phyloP scores from a whole-genome alignment of 1,140 invertebrate genomes.

The Stenopsyche tienmushanensis region DNA sequence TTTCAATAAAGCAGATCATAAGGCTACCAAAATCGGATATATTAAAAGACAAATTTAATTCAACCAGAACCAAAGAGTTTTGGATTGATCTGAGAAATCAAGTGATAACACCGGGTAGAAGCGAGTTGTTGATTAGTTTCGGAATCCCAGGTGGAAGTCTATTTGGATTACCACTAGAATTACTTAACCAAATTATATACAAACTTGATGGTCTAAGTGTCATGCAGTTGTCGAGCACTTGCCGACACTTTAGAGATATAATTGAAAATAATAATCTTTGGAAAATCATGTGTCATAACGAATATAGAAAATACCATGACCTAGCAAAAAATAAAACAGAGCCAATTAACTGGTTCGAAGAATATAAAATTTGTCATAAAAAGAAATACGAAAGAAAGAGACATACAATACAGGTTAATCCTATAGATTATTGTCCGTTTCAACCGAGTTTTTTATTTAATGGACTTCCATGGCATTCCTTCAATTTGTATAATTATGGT shows the following conservation, averaged over 20 bases:
- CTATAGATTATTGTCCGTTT: too few relatives aligned
- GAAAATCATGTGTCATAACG: background rate
- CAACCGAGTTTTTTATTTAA: too few relatives aligned
- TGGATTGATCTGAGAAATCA: background rate
- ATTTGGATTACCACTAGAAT: constrained; percentile 27
- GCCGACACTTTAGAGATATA: background rate
- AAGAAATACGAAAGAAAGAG: background rate
- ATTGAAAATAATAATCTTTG: background rate
- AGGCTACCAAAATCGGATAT: too few relatives aligned
- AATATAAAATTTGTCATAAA: constrained; percentile 12
- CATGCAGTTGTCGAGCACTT: background rate
- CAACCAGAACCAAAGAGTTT: background rate
- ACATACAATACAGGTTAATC: too few relatives aligned
- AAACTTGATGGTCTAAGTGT: background rate
- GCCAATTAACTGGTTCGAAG: background rate
- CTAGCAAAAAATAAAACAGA: background rate
- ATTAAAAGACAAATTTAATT: background rate
- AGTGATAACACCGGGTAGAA: constrained; percentile 12
- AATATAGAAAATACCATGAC: background rate
- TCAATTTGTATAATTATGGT: too few relatives aligned
- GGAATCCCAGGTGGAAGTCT: constrained; percentile 28
- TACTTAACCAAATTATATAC: constrained; percentile 11
- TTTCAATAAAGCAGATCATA: too few relatives aligned
- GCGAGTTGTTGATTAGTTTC: constrained; percentile 6
- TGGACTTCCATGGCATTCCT: too few relatives aligned